Evolutionary conservation across 2,888 invertebrate genomes (phyloP).

Genomic region (Spodoptera exigua): DNA sequence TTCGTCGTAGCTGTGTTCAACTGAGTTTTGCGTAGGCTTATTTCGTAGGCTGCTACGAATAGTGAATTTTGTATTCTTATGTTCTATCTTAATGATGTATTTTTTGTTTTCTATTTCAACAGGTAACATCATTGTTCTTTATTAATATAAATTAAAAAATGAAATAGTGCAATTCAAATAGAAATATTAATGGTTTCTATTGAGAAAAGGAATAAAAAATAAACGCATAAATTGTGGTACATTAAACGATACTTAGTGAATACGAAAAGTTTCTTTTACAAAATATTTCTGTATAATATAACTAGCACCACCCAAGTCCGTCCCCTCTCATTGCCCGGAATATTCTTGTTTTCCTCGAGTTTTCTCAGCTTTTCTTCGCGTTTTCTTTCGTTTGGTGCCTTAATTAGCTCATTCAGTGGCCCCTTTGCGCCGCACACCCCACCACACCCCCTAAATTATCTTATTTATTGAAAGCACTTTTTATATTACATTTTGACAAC

Average conservation of each 20-base stretch:
- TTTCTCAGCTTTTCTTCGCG: slow-evolving; percentile 87
- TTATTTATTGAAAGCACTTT: slow-evolving; percentile 88
- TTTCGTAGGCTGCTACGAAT: slow-evolving; percentile 18
- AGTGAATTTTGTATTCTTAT: no score
- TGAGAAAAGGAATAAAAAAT: no score
- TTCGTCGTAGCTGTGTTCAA: slow-evolving; percentile 24
- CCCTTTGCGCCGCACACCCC: slow-evolving; percentile 62
- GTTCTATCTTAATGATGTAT: no score
- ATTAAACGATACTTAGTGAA: no score
- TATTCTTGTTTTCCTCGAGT: slow-evolving; percentile 88
- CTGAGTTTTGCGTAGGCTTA: slow-evolving; percentile 19
- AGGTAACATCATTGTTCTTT: no score
- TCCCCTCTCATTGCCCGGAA: slow-evolving; percentile 71
- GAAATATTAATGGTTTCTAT: no score
- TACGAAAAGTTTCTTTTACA: no score
- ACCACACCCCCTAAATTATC: slow-evolving; percentile 77
- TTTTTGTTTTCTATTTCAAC: no score
- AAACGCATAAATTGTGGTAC: no score
- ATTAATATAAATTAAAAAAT: no score
- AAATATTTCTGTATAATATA: no score
- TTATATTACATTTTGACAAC: slow-evolving; percentile 83
- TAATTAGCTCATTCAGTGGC: slow-evolving; percentile 88
- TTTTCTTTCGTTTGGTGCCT: slow-evolving; percentile 87
- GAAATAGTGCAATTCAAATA: no score
- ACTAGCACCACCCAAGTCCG: slow-evolving; percentile 55